Percentiles rank a stretch among this genome's conserved stretches.
phyloP scores from a whole-genome alignment of 2,888 invertebrate genomes.

The Napeogenes sylphis region DNA sequence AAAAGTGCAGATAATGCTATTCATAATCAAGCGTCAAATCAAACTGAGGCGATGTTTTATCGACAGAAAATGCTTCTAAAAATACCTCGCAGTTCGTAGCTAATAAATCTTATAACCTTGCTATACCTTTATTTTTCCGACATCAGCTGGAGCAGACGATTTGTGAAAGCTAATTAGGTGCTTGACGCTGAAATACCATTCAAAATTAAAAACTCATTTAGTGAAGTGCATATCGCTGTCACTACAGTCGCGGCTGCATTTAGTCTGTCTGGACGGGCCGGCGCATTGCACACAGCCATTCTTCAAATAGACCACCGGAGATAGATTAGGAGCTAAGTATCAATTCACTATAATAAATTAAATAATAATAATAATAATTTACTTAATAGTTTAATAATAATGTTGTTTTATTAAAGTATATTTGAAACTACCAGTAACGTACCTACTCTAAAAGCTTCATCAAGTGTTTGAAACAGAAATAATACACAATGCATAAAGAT shows the following conservation, averaged over 20 bases:
- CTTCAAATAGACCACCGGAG: constrained; percentile 50
- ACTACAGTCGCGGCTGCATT: constrained; percentile 62
- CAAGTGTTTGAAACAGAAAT: neutral
- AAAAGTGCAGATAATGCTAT: no score
- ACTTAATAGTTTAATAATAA: no score
- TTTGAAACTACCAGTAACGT: no score
- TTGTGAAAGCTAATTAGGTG: constrained; percentile 54
- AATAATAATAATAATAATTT: neutral
- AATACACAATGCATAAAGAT: neutral
- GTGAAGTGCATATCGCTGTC: constrained; percentile 72
- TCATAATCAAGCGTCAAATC: no score
- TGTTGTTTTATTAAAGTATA: no score
- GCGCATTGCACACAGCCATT: constrained; percentile 42
- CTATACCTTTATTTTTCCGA: constrained; percentile 12
- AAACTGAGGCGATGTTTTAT: neutral
- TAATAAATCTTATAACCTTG: constrained; percentile 8
- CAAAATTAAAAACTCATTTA: constrained; percentile 66
- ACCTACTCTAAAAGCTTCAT: no score
- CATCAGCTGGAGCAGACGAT: constrained; percentile 16
- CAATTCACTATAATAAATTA: neutral
- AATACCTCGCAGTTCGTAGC: neutral
- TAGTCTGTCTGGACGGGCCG: constrained; percentile 55
- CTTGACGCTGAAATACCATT: constrained; percentile 56
- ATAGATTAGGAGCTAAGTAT: constrained; percentile 36
- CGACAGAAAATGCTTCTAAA: neutral